These are phyloP conservation scores for Tenthredo scrophulariae DNA, from an alignment of 2,888 invertebrate species.

Conservation along the genomic window DNA sequence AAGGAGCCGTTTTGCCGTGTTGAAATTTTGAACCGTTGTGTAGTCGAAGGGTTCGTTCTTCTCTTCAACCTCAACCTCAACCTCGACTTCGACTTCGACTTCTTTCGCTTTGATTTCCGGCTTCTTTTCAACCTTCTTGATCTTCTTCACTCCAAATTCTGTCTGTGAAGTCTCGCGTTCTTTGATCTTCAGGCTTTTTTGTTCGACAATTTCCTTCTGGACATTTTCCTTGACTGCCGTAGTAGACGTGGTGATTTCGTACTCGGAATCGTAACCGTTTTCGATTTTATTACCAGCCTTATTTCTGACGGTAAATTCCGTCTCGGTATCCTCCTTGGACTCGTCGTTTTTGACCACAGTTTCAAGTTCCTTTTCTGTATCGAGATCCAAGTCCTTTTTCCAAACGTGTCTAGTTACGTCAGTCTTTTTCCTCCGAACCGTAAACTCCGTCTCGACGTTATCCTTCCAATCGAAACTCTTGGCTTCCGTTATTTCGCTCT, in stretches of 20 bases:
- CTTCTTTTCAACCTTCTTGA: neutral
- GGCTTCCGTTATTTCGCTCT: constrained; percentile 57
- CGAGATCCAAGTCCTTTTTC: constrained; percentile 57
- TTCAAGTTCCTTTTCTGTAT: constrained; percentile 58
- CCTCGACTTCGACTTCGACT: neutral
- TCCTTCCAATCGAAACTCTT: constrained; percentile 56
- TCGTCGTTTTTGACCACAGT: constrained; percentile 60
- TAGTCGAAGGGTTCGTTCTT: constrained; percentile 17
- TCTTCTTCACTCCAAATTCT: constrained; percentile 50
- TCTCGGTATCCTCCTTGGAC: constrained; percentile 50
- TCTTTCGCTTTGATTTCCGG: neutral
- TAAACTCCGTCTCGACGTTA: constrained; percentile 62
- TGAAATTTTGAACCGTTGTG: neutral
- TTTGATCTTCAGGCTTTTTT: constrained; percentile 49
- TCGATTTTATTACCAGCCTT: constrained; percentile 72
- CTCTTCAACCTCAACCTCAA: neutral
- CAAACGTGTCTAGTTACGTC: constrained; percentile 50
- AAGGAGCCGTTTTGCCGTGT: constrained; percentile 58
- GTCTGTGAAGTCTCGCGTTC: constrained; percentile 38
- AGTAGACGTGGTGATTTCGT: constrained; percentile 34
- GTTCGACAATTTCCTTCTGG: constrained; percentile 43
- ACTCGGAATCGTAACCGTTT: constrained; percentile 78
- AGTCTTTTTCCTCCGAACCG: constrained; percentile 50
- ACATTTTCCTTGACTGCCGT: constrained; percentile 12
- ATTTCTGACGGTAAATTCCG: constrained; percentile 28